Evolutionary conservation across 2,888 invertebrate species (phyloP).

Genomic region (Coelinius sp.): DNA sequence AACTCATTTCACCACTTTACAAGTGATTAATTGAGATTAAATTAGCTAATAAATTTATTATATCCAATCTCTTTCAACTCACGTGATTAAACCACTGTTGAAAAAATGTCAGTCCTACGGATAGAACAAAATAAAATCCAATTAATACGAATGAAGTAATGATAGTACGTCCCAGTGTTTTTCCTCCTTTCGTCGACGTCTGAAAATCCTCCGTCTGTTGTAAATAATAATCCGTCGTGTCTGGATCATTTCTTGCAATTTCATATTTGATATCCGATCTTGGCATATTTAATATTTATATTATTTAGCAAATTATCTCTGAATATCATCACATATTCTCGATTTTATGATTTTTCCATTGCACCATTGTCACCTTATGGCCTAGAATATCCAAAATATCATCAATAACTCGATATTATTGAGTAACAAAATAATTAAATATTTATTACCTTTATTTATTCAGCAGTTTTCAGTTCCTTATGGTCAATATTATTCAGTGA

Average conservation of each 20-base stretch:
- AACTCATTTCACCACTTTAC: too few relatives aligned
- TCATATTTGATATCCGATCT: conserved; percentile 67
- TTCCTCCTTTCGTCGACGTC: conserved; percentile 54
- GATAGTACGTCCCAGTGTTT: conserved; percentile 56
- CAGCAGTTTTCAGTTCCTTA: too few relatives aligned
- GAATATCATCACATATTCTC: neutral
- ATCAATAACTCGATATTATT: neutral
- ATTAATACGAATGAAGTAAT: conserved; percentile 75
- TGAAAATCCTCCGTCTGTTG: conserved; percentile 61
- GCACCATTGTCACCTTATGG: neutral
- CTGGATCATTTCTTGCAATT: conserved; percentile 64
- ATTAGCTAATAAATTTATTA: too few relatives aligned
- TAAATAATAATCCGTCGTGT: conserved; percentile 61
- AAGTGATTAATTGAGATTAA: too few relatives aligned
- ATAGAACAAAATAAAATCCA: conserved; percentile 88
- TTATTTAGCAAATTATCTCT: neutral
- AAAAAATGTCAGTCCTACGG: conserved; percentile 97
- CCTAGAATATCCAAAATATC: neutral
- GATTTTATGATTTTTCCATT: neutral
- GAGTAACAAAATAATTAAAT: neutral
- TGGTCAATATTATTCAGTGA: neutral
- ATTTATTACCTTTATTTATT: neutral
- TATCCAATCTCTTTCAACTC: too few relatives aligned
- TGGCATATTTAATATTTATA: conserved; percentile 56
- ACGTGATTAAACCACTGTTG: conserved; percentile 89